Evolutionary conservation across 2,888 invertebrate genomes (phyloP), one percentile per base, ranked within the genome.

Genomic region (Trichopria drosophilae): DNA sequence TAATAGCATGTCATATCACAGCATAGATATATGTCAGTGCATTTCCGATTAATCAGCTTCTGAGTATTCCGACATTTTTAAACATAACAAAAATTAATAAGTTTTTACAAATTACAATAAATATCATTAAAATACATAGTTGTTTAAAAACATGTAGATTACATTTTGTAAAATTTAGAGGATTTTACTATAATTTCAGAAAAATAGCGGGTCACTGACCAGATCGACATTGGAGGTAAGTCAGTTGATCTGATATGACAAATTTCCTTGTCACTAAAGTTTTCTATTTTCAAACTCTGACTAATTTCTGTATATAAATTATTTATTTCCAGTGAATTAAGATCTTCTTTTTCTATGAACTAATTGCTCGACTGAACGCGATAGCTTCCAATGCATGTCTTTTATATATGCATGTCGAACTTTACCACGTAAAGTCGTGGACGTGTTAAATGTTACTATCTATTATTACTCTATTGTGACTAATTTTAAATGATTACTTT

Each of bases 101-200:
- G n/a, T n/a, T n/a, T n/a, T n/a, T n/a, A n/a, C n/a, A n/a, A n/a
- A n/a, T n/a, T n/a, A n/a, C n/a, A n/a, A n/a, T n/a, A n/a, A n/a
- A n/a, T n/a, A n/a, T n/a, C n/a, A n/a, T n/a, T n/a, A n/a, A n/a
- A n/a, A n/a, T n/a, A n/a, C n/a, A n/a, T n/a, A n/a, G n/a, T n/a
- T n/a, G n/a, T n/a, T n/a, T n/a, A n/a, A n/a, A n/a, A n/a, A n/a
- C n/a, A n/a, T n/a, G n/a, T n/a, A 31, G 23, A 9, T 3, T 1
- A 20, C 22, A 31, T 12, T 12, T 15, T 1, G 9, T 6, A 35
- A 18, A 1, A 23, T 37, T n/a, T 23, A 37, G 15, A 9, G 22
- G 12, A 15, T 18, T 41, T 34, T 39, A 10, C 13, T 47, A 49
- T 58, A 53, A 36, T 70, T 69, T 53, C 62, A 71, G 71, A 68